phyloP scores from a whole-genome alignment of 1,140 invertebrate genomes.

The Drosophila busckii region DNA sequence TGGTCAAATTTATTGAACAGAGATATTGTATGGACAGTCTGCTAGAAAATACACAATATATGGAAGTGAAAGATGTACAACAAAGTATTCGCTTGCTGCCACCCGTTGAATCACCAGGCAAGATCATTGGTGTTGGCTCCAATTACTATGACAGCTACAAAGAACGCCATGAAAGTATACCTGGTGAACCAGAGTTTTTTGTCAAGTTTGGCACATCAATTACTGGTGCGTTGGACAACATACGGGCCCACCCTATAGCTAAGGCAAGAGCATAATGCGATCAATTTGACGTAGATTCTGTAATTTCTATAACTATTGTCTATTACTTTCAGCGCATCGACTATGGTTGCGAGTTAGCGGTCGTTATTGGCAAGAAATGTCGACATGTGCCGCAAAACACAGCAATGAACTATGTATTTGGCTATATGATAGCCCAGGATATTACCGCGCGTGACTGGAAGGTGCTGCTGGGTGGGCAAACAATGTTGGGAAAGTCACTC shows the following conservation, averaged over 20 bases:
- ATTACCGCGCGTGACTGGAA: slow-evolving; percentile 91
- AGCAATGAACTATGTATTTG: slow-evolving; percentile 88
- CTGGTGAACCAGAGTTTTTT: slow-evolving; percentile 87
- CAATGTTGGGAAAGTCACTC: slow-evolving; percentile 89
- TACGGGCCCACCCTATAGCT: slow-evolving; percentile 35
- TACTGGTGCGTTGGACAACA: slow-evolving; percentile 80
- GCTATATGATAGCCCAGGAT: slow-evolving; percentile 92
- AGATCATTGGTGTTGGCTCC: slow-evolving; percentile 87
- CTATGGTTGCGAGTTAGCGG: slow-evolving; percentile 89
- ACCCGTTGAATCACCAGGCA: slow-evolving; percentile 85
- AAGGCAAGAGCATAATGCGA: slow-evolving; percentile 12
- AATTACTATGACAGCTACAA: slow-evolving; percentile 89
- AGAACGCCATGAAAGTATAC: slow-evolving; percentile 84
- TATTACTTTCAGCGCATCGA: slow-evolving; percentile 33
- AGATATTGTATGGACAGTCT: slow-evolving; percentile 52
- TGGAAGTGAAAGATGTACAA: slow-evolving; percentile 73
- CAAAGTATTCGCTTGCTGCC: slow-evolving; percentile 80
- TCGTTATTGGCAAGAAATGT: slow-evolving; percentile 90
- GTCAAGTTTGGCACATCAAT: slow-evolving; percentile 89
- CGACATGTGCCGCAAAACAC: slow-evolving; percentile 84
- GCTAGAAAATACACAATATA: slow-evolving; percentile 31
- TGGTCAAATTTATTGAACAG: slow-evolving; percentile 65
- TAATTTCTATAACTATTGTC: neutral
- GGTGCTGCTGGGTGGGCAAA: slow-evolving; percentile 84
- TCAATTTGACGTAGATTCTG: no score